phyloP scores from a whole-genome alignment of 2,797 vertebrate genomes.

The Pseudochromis fuscus region DNA sequence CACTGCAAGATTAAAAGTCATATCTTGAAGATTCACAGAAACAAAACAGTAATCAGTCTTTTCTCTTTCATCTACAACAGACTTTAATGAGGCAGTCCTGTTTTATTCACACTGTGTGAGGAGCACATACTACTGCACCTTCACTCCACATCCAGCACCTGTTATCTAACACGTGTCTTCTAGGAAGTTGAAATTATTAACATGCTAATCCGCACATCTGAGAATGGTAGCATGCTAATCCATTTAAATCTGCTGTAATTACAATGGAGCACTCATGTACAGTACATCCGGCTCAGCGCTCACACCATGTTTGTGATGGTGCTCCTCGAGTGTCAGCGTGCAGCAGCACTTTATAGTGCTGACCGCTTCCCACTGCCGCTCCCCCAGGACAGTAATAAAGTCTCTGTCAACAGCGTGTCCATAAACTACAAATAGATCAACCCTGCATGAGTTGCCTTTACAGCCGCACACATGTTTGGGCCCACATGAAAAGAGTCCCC shows the following conservation, averaged over 20 bases:
- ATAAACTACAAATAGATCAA: conserved; percentile 54
- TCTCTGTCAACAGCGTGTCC: conserved; percentile 27
- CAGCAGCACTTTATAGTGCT: conserved; percentile 25
- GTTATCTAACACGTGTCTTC: conserved; percentile 30
- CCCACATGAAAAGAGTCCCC: conserved; percentile 50
- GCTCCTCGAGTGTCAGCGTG: conserved; percentile 23
- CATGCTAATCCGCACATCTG: conserved; percentile 57
- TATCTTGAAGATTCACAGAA: neutral
- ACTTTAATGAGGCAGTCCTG: neutral
- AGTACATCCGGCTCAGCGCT: conserved; percentile 64
- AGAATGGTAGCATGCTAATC: conserved; percentile 72
- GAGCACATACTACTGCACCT: neutral
- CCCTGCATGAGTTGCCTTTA: conserved; percentile 24
- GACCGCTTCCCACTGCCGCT: conserved; percentile 38
- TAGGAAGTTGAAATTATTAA: conserved; percentile 57
- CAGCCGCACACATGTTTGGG: conserved; percentile 54
- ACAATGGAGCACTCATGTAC: conserved; percentile 50
- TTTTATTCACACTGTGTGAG: neutral
- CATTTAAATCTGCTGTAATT: conserved; percentile 67
- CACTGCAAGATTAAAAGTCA: conserved; percentile 1
- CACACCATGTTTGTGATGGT: conserved; percentile 45
- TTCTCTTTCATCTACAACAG: neutral
- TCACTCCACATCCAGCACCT: neutral
- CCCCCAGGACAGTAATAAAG: conserved; percentile 36
- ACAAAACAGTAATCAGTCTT: neutral